A percentile compares a stretch with the other conserved stretches of the same genome.
These are phyloP conservation scores for Hyla sarda DNA, from an alignment of 2,113 vertebrate species.

Conservation along the genomic window DNA sequence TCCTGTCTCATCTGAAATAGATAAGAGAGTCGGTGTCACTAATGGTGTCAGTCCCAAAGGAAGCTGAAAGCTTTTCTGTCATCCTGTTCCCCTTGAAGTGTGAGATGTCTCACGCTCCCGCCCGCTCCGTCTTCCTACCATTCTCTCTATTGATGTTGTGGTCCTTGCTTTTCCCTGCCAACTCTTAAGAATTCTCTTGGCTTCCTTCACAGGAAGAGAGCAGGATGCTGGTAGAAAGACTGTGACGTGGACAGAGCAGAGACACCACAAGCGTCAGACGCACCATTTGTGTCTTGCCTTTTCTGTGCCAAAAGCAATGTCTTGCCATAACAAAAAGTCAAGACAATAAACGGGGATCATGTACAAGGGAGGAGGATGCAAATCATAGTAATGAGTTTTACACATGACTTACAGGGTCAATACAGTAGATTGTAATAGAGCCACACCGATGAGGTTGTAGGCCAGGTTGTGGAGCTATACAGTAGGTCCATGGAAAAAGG, in stretches of 20 bases:
- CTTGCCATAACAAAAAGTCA: neutral
- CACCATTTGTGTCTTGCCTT: neutral
- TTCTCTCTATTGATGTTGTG: conserved; percentile 39
- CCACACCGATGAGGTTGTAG: neutral
- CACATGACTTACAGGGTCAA: neutral
- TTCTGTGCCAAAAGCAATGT: conserved; percentile 9
- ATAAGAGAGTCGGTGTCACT: conserved; percentile 33
- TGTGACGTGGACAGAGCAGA: conserved; percentile 30
- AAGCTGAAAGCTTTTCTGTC: conserved; percentile 37
- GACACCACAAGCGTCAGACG: conserved; percentile 31
- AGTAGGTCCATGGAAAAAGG: neutral
- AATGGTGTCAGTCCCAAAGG: conserved; percentile 48
- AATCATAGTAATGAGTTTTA: neutral
- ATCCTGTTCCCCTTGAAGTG: conserved; percentile 52
- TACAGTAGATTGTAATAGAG: neutral
- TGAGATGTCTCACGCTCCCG: conserved; percentile 36
- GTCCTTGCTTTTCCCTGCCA: conserved; percentile 5
- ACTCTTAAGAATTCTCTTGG: conserved; percentile 16
- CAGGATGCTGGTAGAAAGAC: conserved; percentile 26
- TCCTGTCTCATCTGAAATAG: conserved; percentile 30
- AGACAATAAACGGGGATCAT: neutral
- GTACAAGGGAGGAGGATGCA: neutral
- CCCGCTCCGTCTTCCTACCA: conserved; percentile 33
- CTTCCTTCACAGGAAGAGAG: conserved; percentile 40
- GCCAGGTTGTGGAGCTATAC: neutral